Conservation (phyloP, 2,113 vertebrate species). For the Camelus dromedarius region DNA sequence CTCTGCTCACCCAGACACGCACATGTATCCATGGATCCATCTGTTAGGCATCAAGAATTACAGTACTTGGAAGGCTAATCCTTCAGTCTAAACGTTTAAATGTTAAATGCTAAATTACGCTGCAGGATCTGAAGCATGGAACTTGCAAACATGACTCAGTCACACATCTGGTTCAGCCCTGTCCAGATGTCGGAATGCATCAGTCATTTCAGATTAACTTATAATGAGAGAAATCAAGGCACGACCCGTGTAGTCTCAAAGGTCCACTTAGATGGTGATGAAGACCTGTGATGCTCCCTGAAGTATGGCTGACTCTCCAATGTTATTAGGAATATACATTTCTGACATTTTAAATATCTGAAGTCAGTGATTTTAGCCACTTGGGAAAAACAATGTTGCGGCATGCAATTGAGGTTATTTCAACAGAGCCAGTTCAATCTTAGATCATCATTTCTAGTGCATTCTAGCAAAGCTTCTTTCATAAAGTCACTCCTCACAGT, state of each 20-base stretch:
- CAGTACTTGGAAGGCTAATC: background rate
- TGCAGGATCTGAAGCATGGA: slow-evolving; percentile 5
- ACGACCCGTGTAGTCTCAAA: slow-evolving; percentile 49
- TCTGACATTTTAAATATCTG: slow-evolving; percentile 71
- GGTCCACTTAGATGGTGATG: slow-evolving; percentile 53
- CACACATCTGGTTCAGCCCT: slow-evolving; percentile 35
- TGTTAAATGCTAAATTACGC: slow-evolving; percentile 41
- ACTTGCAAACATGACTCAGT: slow-evolving; percentile 40
- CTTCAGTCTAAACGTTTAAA: slow-evolving; percentile 38
- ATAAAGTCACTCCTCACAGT: slow-evolving; percentile 57
- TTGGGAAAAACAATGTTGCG: slow-evolving; percentile 65
- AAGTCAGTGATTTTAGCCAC: slow-evolving; percentile 64
- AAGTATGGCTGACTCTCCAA: background rate
- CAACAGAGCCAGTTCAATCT: slow-evolving; percentile 40
- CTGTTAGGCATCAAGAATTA: slow-evolving; percentile 5
- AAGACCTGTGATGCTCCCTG: slow-evolving; percentile 66
- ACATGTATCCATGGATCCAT: background rate
- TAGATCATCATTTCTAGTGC: slow-evolving; percentile 54
- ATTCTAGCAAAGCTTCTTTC: slow-evolving; percentile 56
- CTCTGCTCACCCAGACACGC: background rate
- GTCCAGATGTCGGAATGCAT: slow-evolving; percentile 24
- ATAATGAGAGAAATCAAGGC: slow-evolving; percentile 71
- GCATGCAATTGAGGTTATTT: slow-evolving; percentile 65
- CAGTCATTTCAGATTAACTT: slow-evolving; percentile 67
- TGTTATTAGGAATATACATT: slow-evolving; percentile 36